Evolutionary conservation across 2,888 invertebrate genomes (phyloP).

Genomic region (Myathropa florea): DNA sequence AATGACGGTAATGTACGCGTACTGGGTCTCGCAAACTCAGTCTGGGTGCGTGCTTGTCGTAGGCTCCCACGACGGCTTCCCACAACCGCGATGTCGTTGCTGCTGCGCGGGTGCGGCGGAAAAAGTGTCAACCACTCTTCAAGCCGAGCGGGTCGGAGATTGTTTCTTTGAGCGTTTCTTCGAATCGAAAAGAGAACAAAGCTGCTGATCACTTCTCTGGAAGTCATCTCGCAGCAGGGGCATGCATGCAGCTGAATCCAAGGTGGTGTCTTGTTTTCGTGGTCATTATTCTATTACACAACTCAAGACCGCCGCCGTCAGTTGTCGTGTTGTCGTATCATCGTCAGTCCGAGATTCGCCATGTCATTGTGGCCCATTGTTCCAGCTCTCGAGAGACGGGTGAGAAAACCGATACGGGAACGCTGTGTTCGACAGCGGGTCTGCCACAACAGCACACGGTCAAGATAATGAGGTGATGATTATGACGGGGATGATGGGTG

Average conservation of each 20-base stretch:
- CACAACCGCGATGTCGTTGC: too few relatives aligned
- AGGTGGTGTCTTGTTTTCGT: constrained; percentile 27
- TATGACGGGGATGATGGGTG: constrained; percentile 61
- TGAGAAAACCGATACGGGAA: constrained; percentile 20
- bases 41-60: constrained; percentile 11
- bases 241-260: constrained; percentile 6
- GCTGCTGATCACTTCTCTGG: constrained; percentile 52
- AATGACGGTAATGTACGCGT: constrained; percentile 34
- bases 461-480: constrained; percentile 55
- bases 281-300: constrained; percentile 67
- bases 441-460: constrained; percentile 17
- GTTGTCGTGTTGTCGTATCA: constrained; percentile 55
- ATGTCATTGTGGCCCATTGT: constrained; percentile 55
- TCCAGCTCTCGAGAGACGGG: constrained; percentile 20
- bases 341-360: constrained; percentile 44
- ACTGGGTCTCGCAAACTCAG: too few relatives aligned
- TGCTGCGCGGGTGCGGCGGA: too few relatives aligned
- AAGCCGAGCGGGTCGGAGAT: too few relatives aligned
- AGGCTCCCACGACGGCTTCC: constrained; percentile 34
- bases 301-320: constrained; percentile 34
- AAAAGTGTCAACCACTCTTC: constrained; percentile 31
- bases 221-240: constrained; percentile 5
- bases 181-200: constrained; percentile 46
- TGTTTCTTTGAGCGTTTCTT: constrained; percentile 38
- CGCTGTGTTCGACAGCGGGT: background rate